These are phyloP conservation scores for Nesogale talazaci DNA, from an alignment of 2,113 vertebrate species.

Conservation along the genomic window DNA sequence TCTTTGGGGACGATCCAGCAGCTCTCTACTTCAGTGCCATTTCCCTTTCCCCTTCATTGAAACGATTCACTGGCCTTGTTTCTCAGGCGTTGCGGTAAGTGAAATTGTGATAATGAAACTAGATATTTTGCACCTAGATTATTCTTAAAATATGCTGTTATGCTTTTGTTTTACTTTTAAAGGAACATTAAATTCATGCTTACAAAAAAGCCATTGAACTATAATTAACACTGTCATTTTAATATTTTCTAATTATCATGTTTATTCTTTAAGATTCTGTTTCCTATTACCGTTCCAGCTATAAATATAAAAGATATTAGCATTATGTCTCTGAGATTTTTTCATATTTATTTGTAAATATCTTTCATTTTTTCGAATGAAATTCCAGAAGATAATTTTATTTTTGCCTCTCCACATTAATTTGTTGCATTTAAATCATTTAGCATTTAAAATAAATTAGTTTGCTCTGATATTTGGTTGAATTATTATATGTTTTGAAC, in stretches of 20 bases:
- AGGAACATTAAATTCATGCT: not conserved
- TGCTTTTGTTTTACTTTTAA: not conserved
- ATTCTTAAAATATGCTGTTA: not conserved
- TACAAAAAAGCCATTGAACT: not conserved
- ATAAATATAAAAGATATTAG: not conserved
- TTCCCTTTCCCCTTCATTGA: not conserved
- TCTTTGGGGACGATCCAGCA: not conserved
- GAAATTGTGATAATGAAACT: not conserved
- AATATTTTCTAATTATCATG: not conserved
- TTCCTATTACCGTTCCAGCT: slow-evolving; percentile 17
- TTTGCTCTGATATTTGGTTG: too few relatives aligned
- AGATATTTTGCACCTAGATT: not conserved
- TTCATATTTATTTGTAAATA: not conserved
- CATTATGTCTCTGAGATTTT: not conserved
- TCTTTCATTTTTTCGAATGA: not conserved
- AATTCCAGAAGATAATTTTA: not conserved
- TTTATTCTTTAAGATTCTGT: not conserved
- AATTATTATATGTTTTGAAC: too few relatives aligned
- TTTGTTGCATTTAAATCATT: not conserved
- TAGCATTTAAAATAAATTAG: not conserved
- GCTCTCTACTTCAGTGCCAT: not conserved
- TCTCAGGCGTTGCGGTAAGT: not conserved
- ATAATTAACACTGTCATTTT: not conserved
- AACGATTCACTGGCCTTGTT: not conserved
- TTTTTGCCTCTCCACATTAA: not conserved